These are phyloP conservation scores for Meles meles DNA, from an alignment of 2,113 vertebrate species.

Conservation along the genomic window DNA sequence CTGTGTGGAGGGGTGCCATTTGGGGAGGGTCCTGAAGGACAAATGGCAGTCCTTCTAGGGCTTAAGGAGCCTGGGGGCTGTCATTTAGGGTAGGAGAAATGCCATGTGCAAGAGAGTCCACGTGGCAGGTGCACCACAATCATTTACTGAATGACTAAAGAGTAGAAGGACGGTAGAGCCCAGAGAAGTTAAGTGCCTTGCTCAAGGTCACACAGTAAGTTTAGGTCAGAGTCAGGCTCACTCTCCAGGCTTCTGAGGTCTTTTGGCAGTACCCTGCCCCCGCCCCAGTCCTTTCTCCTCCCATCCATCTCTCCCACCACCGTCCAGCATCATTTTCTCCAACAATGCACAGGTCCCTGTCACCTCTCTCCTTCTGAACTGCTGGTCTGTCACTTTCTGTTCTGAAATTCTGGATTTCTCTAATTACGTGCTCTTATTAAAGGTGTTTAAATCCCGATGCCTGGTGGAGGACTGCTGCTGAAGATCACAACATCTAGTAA, in stretches of 20 bases:
- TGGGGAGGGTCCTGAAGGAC: not conserved
- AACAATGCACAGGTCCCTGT: not conserved
- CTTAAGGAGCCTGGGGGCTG: not conserved
- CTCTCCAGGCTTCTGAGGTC: not conserved
- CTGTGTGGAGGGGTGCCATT: rapidly evolving
- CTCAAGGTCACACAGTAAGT: not conserved
- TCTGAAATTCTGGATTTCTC: slow-evolving; percentile 46
- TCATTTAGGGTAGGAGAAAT: not conserved
- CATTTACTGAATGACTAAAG: not conserved
- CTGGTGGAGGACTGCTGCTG: not conserved
- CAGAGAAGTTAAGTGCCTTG: not conserved
- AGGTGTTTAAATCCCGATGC: slow-evolving; percentile 46
- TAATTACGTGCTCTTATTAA: slow-evolving; percentile 45
- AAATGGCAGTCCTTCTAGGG: not conserved
- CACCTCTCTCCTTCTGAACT: not conserved
- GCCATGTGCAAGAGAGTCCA: not conserved
- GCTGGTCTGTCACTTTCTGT: not conserved
- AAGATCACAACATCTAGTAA: slow-evolving; percentile 68
- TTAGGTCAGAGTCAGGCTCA: not conserved
- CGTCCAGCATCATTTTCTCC: not conserved
- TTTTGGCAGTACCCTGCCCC: not conserved
- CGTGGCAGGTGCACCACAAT: not conserved
- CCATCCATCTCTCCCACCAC: not conserved
- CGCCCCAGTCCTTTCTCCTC: not conserved
- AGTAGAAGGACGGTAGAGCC: not conserved